Conservation (phyloP, 1,140 invertebrate species). For the Lasioglossum albipes region DNA sequence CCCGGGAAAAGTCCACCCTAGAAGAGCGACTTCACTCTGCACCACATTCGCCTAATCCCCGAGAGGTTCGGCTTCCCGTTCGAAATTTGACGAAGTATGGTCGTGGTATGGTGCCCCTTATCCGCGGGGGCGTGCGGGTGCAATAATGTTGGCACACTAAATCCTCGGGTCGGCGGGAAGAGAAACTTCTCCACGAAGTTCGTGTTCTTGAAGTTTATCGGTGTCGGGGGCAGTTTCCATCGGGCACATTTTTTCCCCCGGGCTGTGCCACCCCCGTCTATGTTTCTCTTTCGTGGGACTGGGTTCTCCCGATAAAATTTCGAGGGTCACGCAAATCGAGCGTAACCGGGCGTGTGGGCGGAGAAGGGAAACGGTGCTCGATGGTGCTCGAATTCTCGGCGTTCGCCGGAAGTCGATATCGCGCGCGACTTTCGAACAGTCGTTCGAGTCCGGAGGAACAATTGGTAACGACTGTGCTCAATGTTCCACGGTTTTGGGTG, state of each 20-base stretch:
- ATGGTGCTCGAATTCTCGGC: not conserved
- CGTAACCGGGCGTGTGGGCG: constrained; percentile 44
- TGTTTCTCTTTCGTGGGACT: constrained; percentile 4
- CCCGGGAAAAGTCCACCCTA: too few species aligned
- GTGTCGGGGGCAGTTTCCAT: constrained; percentile 60
- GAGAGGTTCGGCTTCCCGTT: not conserved
- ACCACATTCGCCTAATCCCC: too few species aligned
- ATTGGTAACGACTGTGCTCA: not conserved
- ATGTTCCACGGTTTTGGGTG: not conserved
- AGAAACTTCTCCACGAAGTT: constrained; percentile 58
- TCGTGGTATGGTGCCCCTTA: not conserved
- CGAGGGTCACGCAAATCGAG: constrained; percentile 69
- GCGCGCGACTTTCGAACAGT: not conserved
- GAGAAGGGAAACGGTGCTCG: not conserved
- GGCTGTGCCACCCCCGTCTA: not conserved
- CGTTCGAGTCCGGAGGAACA: not conserved
- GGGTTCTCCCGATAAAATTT: constrained; percentile 49
- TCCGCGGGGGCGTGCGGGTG: constrained; percentile 3
- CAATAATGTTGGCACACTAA: constrained; percentile 54
- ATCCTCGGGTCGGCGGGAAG: constrained; percentile 43
- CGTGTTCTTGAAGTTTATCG: constrained; percentile 62
- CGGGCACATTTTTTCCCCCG: constrained; percentile 21
- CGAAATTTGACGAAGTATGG: constrained; percentile 18
- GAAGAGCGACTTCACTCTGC: too few species aligned
- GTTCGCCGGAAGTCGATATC: not conserved